Conservation (phyloP, 2,113 vertebrate species). For the Sitta europaea region DNA sequence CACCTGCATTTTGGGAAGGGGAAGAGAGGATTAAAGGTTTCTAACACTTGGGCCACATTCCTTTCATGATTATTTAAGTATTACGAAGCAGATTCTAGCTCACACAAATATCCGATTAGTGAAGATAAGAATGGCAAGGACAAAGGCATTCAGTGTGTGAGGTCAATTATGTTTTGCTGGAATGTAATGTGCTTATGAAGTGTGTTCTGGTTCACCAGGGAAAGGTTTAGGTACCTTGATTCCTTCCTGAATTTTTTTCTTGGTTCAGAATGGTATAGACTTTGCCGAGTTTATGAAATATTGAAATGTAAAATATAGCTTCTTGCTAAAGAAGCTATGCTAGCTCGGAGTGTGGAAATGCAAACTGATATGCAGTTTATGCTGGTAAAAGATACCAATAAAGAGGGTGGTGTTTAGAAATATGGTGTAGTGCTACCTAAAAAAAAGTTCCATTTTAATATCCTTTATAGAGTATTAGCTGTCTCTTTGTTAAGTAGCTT, state of each 20-base stretch:
- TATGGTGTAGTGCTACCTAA: not conserved
- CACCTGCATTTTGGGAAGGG: not conserved
- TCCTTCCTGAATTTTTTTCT: not conserved
- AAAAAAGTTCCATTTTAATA: too few species aligned
- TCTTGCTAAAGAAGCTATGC: not conserved
- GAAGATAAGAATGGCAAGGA: not conserved
- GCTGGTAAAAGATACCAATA: not conserved
- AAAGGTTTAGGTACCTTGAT: not conserved
- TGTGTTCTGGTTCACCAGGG: not conserved
- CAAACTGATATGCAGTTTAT: not conserved
- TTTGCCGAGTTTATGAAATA: not conserved
- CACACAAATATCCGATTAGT: slow-evolving; percentile 30
- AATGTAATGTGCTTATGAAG: not conserved
- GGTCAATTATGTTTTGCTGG: not conserved
- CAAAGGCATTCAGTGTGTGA: not conserved
- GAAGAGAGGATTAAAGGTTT: slow-evolving; percentile 27
- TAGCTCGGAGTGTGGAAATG: not conserved
- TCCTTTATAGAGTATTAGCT: not conserved
- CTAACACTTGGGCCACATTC: slow-evolving; percentile 39
- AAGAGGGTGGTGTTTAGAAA: not conserved
- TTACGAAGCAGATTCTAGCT: not conserved
- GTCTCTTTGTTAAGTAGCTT: not conserved
- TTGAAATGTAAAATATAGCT: not conserved
- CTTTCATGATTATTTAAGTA: slow-evolving; percentile 54
- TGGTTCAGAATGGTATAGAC: not conserved